A percentile compares a stretch with the other conserved stretches of the same genome.
Conservation (phyloP, 2,888 invertebrate genomes). For the Apamea sordens region DNA sequence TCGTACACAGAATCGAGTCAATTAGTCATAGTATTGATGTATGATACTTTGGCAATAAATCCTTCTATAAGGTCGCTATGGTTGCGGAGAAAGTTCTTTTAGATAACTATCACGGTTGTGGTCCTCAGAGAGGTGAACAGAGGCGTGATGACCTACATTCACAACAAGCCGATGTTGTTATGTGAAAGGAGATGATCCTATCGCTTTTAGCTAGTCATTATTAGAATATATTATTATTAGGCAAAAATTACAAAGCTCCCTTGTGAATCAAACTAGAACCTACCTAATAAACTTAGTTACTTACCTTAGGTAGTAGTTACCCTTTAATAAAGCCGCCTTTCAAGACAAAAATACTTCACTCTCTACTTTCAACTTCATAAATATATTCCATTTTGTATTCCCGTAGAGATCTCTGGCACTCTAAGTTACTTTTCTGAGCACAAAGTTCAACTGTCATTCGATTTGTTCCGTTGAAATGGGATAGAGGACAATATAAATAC, state of each 20-base stretch:
- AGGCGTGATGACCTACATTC: constrained; percentile 18
- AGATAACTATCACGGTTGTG: constrained; percentile 21
- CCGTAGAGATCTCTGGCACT: constrained; percentile 29
- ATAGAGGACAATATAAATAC: constrained; percentile 2
- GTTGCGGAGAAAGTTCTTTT: constrained; percentile 41
- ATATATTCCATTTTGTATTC: constrained; percentile 51
- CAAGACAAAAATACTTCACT: constrained; percentile 11
- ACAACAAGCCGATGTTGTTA: not conserved
- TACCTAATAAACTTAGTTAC: not conserved
- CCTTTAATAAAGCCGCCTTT: constrained; percentile 6
- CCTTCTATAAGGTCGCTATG: constrained; percentile 44
- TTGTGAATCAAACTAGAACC: not conserved
- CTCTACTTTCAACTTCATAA: constrained; percentile 34
- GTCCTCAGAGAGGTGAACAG: constrained; percentile 14
- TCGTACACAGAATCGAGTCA: constrained; percentile 75
- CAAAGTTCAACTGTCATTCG: constrained; percentile 51
- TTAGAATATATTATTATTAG: not conserved
- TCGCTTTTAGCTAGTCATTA: not conserved
- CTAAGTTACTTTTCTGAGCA: constrained; percentile 44
- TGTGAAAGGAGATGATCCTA: constrained; percentile 22
- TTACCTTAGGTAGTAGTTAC: not conserved
- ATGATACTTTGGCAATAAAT: constrained; percentile 55
- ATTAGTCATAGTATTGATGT: constrained; percentile 73
- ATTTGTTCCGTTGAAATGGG: constrained; percentile 40
- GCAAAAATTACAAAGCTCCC: not conserved